Evolutionary conservation across 2,113 vertebrate species (phyloP), one percentile per base, ranked within the genome.

Genomic region (Crotalus horridus): DNA sequence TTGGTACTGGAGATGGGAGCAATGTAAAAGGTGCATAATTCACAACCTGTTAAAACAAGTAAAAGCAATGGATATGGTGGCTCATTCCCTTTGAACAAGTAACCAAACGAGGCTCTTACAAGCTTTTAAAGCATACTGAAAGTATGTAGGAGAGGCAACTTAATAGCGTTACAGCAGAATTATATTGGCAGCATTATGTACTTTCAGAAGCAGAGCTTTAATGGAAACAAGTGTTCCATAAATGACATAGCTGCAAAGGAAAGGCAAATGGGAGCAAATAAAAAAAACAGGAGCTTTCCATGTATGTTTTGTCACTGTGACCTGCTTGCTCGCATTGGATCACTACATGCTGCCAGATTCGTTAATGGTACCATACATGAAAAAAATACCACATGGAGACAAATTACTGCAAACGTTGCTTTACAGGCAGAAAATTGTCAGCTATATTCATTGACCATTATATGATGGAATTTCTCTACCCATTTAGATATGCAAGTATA

Each of bases 21-120:
- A 99, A 97, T 0, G 98, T 98, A 96, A 99, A 98, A 0, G 99
- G 99, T 0, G 98, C 98, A 0, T 98, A 99, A 91, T 96, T 98
- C 96, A 99, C 98, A 95, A 98, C 95, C 99, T 99, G 97, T 51
- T 91, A 43, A 95, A 39, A 94, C 59, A 6, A 15, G 92, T 0
- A 15, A 0, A 0, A 92, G 46, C 48, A 64, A 91, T 56, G 85
- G 3, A 58, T 29, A 86, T 17, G n/a, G 54, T 8, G 85, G 39
- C 26, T 69, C 51, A 88, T 61, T 24, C 1, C 26, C 53, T 17
- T 7, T 24, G 8, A 26, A 15, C n/a, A 39, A 46, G 4, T 1
- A 85, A 74, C 55, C 17, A 51, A 54, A 26, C 33, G 12, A 86
- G 89, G 17, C 26, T 10, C 20, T 56, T n/a, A 90, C 51, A 54